These are phyloP conservation scores for Salvelinus alpinus DNA, from an alignment of 2,113 vertebrate species.

Conservation along the genomic window DNA sequence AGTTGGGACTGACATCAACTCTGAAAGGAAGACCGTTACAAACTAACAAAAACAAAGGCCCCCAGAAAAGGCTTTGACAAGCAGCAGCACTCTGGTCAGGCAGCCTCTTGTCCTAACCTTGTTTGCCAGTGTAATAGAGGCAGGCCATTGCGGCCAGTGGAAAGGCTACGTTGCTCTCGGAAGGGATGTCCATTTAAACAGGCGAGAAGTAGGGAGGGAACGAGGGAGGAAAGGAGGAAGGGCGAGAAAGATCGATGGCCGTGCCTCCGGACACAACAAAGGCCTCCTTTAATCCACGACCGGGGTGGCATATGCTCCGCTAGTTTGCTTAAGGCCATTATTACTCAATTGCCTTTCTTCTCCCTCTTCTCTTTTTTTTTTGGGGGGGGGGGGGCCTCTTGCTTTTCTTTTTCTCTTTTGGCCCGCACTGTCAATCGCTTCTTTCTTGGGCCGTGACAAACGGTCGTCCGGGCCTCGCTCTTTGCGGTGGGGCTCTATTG, in stretches of 20 bases:
- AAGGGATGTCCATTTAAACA: constrained; percentile 37
- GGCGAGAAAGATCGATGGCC: constrained; percentile 41
- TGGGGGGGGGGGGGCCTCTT: not conserved
- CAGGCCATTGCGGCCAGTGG: constrained; percentile 26
- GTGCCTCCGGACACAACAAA: constrained; percentile 49
- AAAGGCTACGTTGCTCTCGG: constrained; percentile 22
- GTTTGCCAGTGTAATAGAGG: constrained; percentile 45
- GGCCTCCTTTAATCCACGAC: constrained; percentile 42
- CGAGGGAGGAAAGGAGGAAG: not conserved
- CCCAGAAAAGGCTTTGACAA: not conserved
- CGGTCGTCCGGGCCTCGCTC: constrained; percentile 7
- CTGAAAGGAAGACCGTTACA: not conserved
- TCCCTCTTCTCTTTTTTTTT: not conserved
- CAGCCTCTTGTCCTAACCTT: constrained; percentile 38
- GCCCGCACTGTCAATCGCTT: constrained; percentile 23
- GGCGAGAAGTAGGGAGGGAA: not conserved
- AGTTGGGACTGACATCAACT: not conserved
- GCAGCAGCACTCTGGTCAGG: constrained; percentile 11
- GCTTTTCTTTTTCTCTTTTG: constrained; percentile 1
- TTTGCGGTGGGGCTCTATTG: too few species aligned
- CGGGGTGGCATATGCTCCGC: constrained; percentile 45
- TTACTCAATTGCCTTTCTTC: constrained; percentile 47
- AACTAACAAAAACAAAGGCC: not conserved
- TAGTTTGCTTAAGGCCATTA: constrained; percentile 54
- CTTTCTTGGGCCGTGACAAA: constrained; percentile 30